Evolutionary conservation across 2,113 vertebrate genomes (phyloP), one percentile per base, ranked within the genome.

Genomic region (Larimichthys crocea): DNA sequence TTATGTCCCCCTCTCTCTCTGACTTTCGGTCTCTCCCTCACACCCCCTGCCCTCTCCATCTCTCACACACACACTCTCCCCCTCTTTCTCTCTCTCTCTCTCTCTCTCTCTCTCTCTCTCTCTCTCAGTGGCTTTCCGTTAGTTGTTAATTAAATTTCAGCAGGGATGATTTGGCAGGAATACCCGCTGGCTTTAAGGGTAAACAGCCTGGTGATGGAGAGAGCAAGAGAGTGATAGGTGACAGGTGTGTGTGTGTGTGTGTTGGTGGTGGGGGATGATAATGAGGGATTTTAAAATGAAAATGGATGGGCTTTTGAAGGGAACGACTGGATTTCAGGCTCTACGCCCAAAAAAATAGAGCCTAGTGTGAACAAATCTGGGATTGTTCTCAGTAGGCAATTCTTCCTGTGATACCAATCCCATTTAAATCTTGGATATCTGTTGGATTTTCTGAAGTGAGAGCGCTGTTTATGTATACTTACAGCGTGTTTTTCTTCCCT

Each of bases 121-220:
- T 48, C 53, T 68, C 67, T 80, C 84, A 52, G 17, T 42, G 31
- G 81, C 69, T 84, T 84, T 91, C 84, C 57, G 80, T 89, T 88
- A 86, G 76, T 84, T 87, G 84, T 92, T 94, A 93, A 94, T 94
- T 94, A 93, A 86, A 94, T 93, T 93, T 92, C 91, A 90, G 83
- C 90, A 78, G 82, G 91, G 85, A 89, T 83, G 83, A 90, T 90
- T 92, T 86, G 88, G 86, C 86, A 86, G 85, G 67, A 86, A 90
- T 90, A 90, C 76, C 86, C 73, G 65, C 84, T 80, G 84, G 81
- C 86, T 88, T 85, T 89, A 91, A 91, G 79, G 84, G 84, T 88
- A 91, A 91, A 92, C 87, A 92, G 86, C 63, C 76, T 76, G 83
- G 80, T 81, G 81, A 87, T 69, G 69, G 80, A 87, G 80, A 81